phyloP scores from a whole-genome alignment of 1,140 invertebrate species.

The Sarcophaga peregrina region DNA sequence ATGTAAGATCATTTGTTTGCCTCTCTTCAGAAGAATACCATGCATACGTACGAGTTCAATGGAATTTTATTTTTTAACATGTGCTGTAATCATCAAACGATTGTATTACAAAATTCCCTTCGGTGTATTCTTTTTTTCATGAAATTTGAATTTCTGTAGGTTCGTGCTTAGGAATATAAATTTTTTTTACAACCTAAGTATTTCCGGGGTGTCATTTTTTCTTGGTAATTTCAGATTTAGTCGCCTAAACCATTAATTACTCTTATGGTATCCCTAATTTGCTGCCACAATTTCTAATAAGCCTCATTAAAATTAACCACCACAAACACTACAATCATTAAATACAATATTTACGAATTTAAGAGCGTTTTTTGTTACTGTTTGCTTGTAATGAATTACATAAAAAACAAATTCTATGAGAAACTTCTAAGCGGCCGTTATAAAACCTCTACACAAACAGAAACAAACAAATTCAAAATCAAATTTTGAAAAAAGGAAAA shows the following conservation, averaged over 20 bases:
- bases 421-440: background rate
- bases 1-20: too few species aligned
- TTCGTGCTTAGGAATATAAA: too few species aligned
- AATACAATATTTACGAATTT: background rate
- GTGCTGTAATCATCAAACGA: too few species aligned
- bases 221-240: too few species aligned
- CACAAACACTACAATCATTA: conserved; percentile 8
- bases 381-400: background rate
- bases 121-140: too few species aligned
- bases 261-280: background rate
- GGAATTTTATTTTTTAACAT: too few species aligned
- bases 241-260: background rate
- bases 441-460: background rate
- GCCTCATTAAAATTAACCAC: background rate
- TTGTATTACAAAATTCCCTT: too few species aligned
- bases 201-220: too few species aligned
- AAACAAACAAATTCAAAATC: background rate
- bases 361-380: background rate
- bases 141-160: too few species aligned
- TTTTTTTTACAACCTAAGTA: too few species aligned
- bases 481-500: background rate
- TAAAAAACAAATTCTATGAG: background rate
- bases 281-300: conserved; percentile 1
- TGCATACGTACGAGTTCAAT: too few species aligned
- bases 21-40: too few species aligned